phyloP scores from a whole-genome alignment of 2,888 invertebrate species.

The Drymonia ruficornis region DNA sequence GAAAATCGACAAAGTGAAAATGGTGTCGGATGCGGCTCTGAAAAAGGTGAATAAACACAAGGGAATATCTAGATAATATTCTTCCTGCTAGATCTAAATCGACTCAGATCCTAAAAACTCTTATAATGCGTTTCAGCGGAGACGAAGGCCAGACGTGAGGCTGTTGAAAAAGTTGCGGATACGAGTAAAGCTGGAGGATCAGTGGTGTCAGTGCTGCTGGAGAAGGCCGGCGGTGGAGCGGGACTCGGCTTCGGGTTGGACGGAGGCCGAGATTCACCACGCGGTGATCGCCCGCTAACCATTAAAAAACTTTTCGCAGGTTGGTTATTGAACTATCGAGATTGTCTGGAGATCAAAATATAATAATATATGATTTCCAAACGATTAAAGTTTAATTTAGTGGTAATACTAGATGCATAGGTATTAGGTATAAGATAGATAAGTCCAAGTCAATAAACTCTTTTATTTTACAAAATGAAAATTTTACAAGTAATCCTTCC shows the following conservation, averaged over 20 bases:
- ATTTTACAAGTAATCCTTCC: too few species aligned
- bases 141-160: conserved; percentile 66
- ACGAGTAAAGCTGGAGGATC: conserved; percentile 47
- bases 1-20: conserved; percentile 66
- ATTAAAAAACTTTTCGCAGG: conserved; percentile 98
- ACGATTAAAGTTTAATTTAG: too few species aligned
- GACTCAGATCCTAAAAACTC: too few species aligned
- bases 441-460: too few species aligned
- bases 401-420: too few species aligned
- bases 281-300: conserved; percentile 94
- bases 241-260: conserved; percentile 97
- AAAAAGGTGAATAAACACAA: conserved; percentile 58
- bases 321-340: conserved; percentile 57
- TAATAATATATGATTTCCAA: too few species aligned
- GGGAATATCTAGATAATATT: too few species aligned
- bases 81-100: too few species aligned
- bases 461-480: too few species aligned
- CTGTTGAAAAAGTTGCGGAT: conserved; percentile 26
- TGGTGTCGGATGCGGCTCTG: conserved; percentile 70
- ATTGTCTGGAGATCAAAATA: too few species aligned
- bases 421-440: too few species aligned
- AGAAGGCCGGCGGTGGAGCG: conserved; percentile 88
- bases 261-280: conserved; percentile 95
- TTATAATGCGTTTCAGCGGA: conserved; percentile 57
- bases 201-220: conserved; percentile 74